Evolutionary conservation across 2,797 vertebrate species (phyloP).

Genomic region (Danionella dracula): DNA sequence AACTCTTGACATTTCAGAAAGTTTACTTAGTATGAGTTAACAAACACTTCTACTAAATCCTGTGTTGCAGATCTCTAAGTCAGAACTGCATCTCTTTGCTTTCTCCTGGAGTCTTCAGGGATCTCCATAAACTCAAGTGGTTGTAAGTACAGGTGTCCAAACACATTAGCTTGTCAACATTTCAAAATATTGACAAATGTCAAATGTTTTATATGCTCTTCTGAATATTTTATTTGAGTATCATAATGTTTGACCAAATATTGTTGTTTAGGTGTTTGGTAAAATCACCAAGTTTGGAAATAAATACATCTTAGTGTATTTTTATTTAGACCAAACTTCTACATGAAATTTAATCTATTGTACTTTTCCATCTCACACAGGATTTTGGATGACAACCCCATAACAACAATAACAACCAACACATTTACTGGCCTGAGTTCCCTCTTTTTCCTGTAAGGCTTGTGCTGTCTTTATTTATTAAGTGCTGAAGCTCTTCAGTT

Average conservation of each 20-base stretch:
- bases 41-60: neutral
- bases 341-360: no score
- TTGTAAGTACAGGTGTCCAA: conserved; percentile 51
- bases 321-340: no score
- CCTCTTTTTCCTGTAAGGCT: conserved; percentile 60
- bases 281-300: no score
- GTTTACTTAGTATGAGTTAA: neutral
- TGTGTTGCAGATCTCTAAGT: conserved; percentile 57
- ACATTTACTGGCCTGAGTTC: conserved; percentile 57
- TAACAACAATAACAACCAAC: conserved; percentile 55
- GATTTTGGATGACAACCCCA: conserved; percentile 65
- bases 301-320: no score
- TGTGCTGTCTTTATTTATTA: neutral
- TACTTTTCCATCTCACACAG: conserved; percentile 25
- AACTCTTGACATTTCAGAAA: no score
- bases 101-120: conserved; percentile 55
- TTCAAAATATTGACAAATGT: neutral
- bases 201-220: neutral
- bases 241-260: no score
- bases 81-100: conserved; percentile 59
- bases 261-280: no score
- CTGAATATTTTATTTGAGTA: no score
- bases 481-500: neutral
- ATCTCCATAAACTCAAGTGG: conserved; percentile 57
- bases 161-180: no score